Conservation (phyloP, 2,888 invertebrate species). For the Trichogramma evanescens region DNA sequence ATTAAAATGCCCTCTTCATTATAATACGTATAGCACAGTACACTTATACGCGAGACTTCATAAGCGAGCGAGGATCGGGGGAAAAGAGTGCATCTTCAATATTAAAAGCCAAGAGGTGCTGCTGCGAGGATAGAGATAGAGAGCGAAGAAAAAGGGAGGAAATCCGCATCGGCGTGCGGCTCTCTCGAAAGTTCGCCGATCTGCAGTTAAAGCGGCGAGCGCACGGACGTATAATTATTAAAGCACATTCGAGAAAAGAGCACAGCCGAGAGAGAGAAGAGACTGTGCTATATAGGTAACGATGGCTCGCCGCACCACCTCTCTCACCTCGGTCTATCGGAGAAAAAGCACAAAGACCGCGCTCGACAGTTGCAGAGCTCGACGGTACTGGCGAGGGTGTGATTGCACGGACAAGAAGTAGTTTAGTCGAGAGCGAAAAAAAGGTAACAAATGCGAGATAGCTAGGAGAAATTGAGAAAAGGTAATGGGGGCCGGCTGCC, state of each 20-base stretch:
- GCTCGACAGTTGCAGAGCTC: too few relatives aligned
- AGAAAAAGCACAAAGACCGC: too few relatives aligned
- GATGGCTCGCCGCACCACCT: too few relatives aligned
- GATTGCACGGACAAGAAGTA: too few relatives aligned
- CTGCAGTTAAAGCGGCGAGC: neutral
- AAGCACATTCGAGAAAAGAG: neutral
- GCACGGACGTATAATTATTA: slow-evolving; percentile 4
- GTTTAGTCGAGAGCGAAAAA: neutral
- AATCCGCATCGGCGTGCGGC: neutral
- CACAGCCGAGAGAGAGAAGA: neutral
- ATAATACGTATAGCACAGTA: too few relatives aligned
- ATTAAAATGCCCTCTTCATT: too few relatives aligned
- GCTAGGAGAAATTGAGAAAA: slow-evolving; percentile 4
- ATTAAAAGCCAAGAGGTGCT: slow-evolving; percentile 4
- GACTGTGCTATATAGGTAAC: neutral
- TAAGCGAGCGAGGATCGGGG: neutral
- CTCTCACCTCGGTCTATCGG: too few relatives aligned
- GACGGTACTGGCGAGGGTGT: too few relatives aligned
- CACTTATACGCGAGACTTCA: neutral
- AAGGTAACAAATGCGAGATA: slow-evolving; percentile 1
- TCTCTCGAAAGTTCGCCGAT: neutral
- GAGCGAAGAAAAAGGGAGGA: neutral
- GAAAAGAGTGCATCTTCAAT: slow-evolving; percentile 1
- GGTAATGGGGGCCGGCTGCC: neutral
- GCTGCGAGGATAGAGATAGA: neutral